A percentile compares a stretch with the other conserved stretches of the same genome.
These are phyloP conservation scores for Camponotus fellah DNA, from an alignment of 2,888 invertebrate genomes.

Conservation along the genomic window DNA sequence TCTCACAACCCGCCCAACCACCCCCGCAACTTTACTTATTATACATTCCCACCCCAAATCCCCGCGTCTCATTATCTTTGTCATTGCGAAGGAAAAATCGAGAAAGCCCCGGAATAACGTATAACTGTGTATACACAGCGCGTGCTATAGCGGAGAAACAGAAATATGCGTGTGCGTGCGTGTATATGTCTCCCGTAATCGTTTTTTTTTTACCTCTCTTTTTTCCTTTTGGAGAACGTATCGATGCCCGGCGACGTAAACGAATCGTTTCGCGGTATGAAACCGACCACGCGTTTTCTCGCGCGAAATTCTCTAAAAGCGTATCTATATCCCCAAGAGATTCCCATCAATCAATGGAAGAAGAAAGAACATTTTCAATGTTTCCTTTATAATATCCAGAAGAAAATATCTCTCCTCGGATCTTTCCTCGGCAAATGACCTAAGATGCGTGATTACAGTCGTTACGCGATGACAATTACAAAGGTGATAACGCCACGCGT, in stretches of 20 bases:
- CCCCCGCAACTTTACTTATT: conserved; percentile 83
- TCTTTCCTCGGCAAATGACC: background rate
- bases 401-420: background rate
- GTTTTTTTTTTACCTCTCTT: background rate
- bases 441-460: background rate
- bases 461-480: conserved; percentile 21
- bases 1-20: conserved; percentile 76
- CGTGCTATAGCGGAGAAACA: conserved; percentile 7
- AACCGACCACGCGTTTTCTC: background rate
- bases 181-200: conserved; percentile 7
- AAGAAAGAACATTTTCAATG: background rate
- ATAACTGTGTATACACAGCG: conserved; percentile 14
- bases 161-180: conserved; percentile 13
- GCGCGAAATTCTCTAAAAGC: background rate
- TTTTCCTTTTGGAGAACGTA: background rate
- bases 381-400: background rate
- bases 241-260: background rate
- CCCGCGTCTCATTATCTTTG: conserved; percentile 84
- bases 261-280: background rate
- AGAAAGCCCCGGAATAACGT: conserved; percentile 65
- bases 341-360: background rate
- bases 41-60: conserved; percentile 83
- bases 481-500: background rate
- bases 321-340: background rate
- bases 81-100: conserved; percentile 81